Evolutionary conservation across 2,888 invertebrate species (phyloP).

Genomic region (Parnassius apollo): DNA sequence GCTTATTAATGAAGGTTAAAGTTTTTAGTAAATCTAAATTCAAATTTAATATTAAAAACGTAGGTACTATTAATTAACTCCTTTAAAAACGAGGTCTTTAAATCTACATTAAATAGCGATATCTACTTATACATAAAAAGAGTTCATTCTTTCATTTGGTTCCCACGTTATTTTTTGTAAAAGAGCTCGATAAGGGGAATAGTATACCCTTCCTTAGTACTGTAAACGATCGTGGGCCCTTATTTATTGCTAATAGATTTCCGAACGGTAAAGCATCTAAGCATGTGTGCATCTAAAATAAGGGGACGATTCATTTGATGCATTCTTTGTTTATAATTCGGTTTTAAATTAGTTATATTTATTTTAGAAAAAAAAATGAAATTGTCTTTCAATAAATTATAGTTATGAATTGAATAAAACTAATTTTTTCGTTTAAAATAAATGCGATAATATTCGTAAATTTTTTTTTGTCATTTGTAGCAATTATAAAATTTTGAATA

Average conservation of each 20-base stretch:
- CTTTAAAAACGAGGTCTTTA: slow-evolving; percentile 50
- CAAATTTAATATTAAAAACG: slow-evolving; percentile 29
- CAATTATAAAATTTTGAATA: no score
- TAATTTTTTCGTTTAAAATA: no score
- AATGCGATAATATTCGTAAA: no score
- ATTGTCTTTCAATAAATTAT: background rate
- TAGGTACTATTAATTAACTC: slow-evolving; percentile 46
- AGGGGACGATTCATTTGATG: slow-evolving; percentile 51
- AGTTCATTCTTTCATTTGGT: slow-evolving; percentile 70
- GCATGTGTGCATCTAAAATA: slow-evolving; percentile 57
- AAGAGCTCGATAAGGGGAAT: slow-evolving; percentile 74
- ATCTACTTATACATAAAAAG: slow-evolving; percentile 51
- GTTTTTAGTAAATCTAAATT: slow-evolving; percentile 24
- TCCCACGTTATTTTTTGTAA: slow-evolving; percentile 79
- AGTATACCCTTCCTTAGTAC: slow-evolving; percentile 74
- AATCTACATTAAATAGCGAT: slow-evolving; percentile 53
- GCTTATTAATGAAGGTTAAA: slow-evolving; percentile 27
- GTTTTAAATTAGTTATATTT: slow-evolving; percentile 29
- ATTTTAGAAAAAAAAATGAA: background rate
- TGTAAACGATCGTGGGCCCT: slow-evolving; percentile 68
- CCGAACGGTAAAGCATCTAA: slow-evolving; percentile 61
- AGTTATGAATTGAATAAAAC: no score
- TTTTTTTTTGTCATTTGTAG: no score
- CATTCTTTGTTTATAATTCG: slow-evolving; percentile 35
- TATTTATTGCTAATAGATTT: slow-evolving; percentile 79